phyloP scores from a whole-genome alignment of 2,888 invertebrate species.

The Antitype chi region DNA sequence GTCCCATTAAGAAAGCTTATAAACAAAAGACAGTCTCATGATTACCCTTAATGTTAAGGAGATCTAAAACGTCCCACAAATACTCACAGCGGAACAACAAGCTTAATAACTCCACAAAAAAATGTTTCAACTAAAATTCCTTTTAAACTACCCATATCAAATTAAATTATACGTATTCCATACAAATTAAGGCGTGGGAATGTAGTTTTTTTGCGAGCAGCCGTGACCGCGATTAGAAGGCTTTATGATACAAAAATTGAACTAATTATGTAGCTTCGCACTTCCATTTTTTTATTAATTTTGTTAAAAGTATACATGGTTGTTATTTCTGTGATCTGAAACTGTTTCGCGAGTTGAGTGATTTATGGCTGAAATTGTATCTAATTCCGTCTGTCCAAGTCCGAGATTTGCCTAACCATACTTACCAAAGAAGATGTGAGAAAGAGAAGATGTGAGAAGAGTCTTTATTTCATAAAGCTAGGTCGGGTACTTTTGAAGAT shows the following conservation, averaged over 20 bases:
- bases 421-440: neutral
- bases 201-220: slow-evolving; percentile 69
- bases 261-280: slow-evolving; percentile 61
- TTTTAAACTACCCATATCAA: slow-evolving; percentile 79
- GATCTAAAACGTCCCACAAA: slow-evolving; percentile 13
- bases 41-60: slow-evolving; percentile 58
- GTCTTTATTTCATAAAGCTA: no score
- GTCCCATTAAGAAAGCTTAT: slow-evolving; percentile 22
- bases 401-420: neutral
- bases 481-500: no score
- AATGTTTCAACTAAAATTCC: slow-evolving; percentile 74
- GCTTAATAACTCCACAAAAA: slow-evolving; percentile 66
- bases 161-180: slow-evolving; percentile 83
- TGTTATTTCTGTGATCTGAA: slow-evolving; percentile 13
- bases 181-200: slow-evolving; percentile 85
- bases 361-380: slow-evolving; percentile 19
- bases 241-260: slow-evolving; percentile 52
- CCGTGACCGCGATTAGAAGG: slow-evolving; percentile 72
- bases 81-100: slow-evolving; percentile 41
- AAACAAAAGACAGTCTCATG: slow-evolving; percentile 26
- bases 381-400: neutral
- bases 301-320: neutral
- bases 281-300: slow-evolving; percentile 34
- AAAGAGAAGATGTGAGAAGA: no score
- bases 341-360: slow-evolving; percentile 2